These are phyloP conservation scores for Helostoma temminkii DNA, from an alignment of 2,797 vertebrate genomes.

Conservation along the genomic window DNA sequence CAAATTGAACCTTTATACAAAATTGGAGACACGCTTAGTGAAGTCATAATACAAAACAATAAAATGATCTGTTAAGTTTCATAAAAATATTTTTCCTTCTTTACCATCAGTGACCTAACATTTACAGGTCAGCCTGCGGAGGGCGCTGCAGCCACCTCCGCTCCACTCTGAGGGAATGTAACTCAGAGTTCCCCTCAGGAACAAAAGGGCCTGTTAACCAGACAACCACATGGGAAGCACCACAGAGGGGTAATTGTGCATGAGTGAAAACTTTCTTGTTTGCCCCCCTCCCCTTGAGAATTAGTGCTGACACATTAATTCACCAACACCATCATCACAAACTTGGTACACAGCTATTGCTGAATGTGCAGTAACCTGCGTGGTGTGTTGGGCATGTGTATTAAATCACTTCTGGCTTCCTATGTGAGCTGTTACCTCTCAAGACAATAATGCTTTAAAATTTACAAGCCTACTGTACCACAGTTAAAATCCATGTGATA, in stretches of 20 bases:
- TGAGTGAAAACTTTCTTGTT: slow-evolving; percentile 60
- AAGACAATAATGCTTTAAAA: background rate
- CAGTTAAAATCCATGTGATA: background rate
- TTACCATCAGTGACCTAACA: slow-evolving; percentile 1
- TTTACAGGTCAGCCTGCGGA: slow-evolving; percentile 32
- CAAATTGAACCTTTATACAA: too few species aligned
- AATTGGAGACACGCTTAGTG: too few species aligned
- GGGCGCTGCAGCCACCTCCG: slow-evolving; percentile 62
- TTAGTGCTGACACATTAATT: slow-evolving; percentile 46
- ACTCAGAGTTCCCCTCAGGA: slow-evolving; percentile 51
- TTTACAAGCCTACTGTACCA: background rate
- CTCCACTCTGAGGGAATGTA: slow-evolving; percentile 22
- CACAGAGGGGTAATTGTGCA: slow-evolving; percentile 74
- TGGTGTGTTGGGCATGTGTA: background rate
- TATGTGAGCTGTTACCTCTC: background rate
- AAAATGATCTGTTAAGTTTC: too few species aligned
- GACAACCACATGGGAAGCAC: slow-evolving; percentile 70
- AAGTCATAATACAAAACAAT: too few species aligned
- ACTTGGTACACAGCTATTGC: slow-evolving; percentile 2
- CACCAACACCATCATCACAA: slow-evolving; percentile 24
- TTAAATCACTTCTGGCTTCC: background rate
- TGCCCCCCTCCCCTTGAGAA: background rate
- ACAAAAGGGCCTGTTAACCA: slow-evolving; percentile 77
- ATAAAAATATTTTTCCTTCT: too few species aligned
- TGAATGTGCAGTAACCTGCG: slow-evolving; percentile 1